Percentiles rank a stretch among this genome's conserved stretches.
These are phyloP conservation scores for Rutpela maculata DNA, from an alignment of 2,888 invertebrate genomes.

Conservation along the genomic window DNA sequence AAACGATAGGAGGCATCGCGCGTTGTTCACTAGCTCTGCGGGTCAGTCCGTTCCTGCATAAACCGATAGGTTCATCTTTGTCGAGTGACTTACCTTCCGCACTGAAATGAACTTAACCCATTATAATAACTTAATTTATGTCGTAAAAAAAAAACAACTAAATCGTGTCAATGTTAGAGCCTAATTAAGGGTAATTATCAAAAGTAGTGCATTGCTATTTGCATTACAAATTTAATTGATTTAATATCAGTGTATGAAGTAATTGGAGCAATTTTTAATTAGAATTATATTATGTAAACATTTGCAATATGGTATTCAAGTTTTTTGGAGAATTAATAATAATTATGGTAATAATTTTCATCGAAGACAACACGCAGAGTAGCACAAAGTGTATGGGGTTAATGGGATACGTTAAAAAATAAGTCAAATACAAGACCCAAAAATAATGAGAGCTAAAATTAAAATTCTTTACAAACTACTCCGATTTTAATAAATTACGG, in stretches of 20 bases:
- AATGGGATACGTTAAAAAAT: too few relatives aligned
- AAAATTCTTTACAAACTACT: too few relatives aligned
- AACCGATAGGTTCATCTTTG: not conserved
- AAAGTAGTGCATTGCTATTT: not conserved
- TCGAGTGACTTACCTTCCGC: not conserved
- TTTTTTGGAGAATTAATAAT: not conserved
- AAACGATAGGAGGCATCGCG: too few relatives aligned
- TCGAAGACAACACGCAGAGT: not conserved
- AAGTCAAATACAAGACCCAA: too few relatives aligned
- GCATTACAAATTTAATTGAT: not conserved
- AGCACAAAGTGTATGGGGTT: too few relatives aligned
- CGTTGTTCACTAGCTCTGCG: too few relatives aligned
- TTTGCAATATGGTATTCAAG: not conserved
- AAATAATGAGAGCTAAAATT: too few relatives aligned
- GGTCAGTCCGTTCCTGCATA: not conserved
- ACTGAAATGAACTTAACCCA: not conserved
- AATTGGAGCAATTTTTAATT: not conserved
- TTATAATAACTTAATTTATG: not conserved
- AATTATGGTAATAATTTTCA: not conserved
- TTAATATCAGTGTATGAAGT: constrained; percentile 1
- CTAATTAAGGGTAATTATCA: constrained; percentile 11
- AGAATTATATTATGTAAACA: constrained; percentile 1
- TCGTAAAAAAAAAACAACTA: not conserved
- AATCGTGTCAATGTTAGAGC: constrained; percentile 28
- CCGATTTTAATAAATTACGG: too few relatives aligned